Evolutionary conservation across 2,888 invertebrate species (phyloP), one percentile per base, ranked within the genome.

Genomic region (Acronicta leporina): DNA sequence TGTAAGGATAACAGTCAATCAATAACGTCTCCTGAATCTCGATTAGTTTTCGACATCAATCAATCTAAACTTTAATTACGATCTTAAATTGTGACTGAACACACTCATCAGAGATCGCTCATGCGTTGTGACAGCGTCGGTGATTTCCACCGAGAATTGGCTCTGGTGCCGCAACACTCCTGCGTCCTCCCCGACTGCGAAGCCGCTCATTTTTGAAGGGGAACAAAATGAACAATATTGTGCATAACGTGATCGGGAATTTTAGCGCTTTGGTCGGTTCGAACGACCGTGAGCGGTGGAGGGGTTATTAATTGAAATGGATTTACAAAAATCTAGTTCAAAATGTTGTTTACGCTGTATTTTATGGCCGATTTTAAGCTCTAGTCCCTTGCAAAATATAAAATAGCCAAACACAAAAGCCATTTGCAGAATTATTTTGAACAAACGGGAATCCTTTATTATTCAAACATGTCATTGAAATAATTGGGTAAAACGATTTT

Each of bases 101-200:
- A 59, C 61, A 64, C 52, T 71, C 59, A 63, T 70, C 70, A 68
- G 64, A 68, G 63, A 74, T 72, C 75, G 62, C 53, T 79, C 75
- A 78, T 68, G 69, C 70, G 73, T 61, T 60, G 65, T 79, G 77
- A 74, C 78, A 68, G 79, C 66, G 30, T 47, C 33, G 61, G 52
- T 78, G 78, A 79, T 79, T 79, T 78, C 79, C 77, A 66, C 68
- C 56, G 72, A 68, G 80, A 67, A 70, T 75, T 62, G 68, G 51
- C 67, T 63, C 63, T 63, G 52, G 66, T 48, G 65, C 56, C 68
- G 68, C 62, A 72, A 25, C 63, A 68, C 63, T 61, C 61, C 63
- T 59, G 55, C 59, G 55, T 68, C 70, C 35, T 61, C 61, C 54
- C 40, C 52, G 38, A 49, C 54, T 56, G 52, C 27, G 30, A 9